Conservation (phyloP, 2,797 vertebrate species). For the Limosa lapponica region DNA sequence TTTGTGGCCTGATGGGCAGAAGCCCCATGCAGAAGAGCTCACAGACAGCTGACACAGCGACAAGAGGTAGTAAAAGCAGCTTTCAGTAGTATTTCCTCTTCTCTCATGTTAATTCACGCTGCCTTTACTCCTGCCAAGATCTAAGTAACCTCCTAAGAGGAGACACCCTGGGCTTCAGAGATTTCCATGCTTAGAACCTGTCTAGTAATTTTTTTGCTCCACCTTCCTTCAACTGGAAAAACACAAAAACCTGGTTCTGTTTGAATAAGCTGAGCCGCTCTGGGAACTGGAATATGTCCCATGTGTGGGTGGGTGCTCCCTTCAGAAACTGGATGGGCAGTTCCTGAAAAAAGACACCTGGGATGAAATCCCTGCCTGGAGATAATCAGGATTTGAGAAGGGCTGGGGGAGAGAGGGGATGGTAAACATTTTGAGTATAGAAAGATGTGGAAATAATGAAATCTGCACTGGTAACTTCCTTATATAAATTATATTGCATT, state of each 20-base stretch:
- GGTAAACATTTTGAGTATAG: neutral
- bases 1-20: neutral
- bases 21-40: neutral
- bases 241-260: slow-evolving; percentile 31
- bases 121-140: neutral
- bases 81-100: neutral
- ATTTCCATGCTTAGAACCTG: slow-evolving; percentile 24
- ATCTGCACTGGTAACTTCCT: neutral
- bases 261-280: neutral
- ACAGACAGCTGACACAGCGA: neutral
- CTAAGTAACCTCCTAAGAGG: neutral
- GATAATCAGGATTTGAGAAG: neutral
- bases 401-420: neutral
- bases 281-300: slow-evolving; percentile 8
- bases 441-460: neutral
- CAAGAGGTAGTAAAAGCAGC: neutral
- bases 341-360: neutral
- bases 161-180: slow-evolving; percentile 17
- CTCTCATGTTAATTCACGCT: neutral
- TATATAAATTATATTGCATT: neutral
- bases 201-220: slow-evolving; percentile 40
- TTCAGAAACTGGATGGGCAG: neutral
- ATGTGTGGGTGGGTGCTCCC: neutral
- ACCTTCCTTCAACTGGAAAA: slow-evolving; percentile 54
- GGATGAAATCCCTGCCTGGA: neutral